Conservation (phyloP, 2,797 vertebrate genomes). For the Epinephelus coioides region DNA sequence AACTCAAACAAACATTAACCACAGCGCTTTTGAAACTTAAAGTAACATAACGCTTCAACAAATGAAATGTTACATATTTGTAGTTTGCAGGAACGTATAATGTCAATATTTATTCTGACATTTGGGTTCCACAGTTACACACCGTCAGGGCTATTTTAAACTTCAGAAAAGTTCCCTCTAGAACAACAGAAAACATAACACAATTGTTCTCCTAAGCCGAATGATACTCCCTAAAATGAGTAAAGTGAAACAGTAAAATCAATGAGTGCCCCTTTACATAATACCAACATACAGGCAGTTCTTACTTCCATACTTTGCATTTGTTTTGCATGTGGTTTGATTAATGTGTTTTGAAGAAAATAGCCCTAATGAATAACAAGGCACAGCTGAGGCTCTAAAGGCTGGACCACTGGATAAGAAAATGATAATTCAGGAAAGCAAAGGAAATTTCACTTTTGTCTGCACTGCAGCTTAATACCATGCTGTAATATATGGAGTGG, state of each 20-base stretch:
- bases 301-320: background rate
- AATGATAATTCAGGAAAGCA: background rate
- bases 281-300: background rate
- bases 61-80: too few relatives aligned
- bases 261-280: background rate
- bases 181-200: background rate
- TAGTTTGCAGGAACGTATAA: too few relatives aligned
- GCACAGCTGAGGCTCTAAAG: background rate
- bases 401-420: background rate
- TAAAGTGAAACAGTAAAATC: conserved; percentile 1
- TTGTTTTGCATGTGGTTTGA: background rate
- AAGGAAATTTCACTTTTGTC: conserved; percentile 11
- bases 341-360: background rate
- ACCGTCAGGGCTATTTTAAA: background rate
- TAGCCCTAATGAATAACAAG: background rate
- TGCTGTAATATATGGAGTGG: background rate
- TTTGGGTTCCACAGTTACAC: background rate
- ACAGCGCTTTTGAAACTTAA: too few relatives aligned
- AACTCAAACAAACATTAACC: too few relatives aligned
- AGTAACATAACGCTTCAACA: too few relatives aligned
- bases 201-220: background rate
- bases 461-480: background rate
- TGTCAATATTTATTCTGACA: too few relatives aligned
- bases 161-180: background rate
- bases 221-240: background rate